A percentile compares a stretch with the other conserved stretches of the same genome.
phyloP scores from a whole-genome alignment of 2,888 invertebrate genomes.

The Reticulitermes lucifugus region DNA sequence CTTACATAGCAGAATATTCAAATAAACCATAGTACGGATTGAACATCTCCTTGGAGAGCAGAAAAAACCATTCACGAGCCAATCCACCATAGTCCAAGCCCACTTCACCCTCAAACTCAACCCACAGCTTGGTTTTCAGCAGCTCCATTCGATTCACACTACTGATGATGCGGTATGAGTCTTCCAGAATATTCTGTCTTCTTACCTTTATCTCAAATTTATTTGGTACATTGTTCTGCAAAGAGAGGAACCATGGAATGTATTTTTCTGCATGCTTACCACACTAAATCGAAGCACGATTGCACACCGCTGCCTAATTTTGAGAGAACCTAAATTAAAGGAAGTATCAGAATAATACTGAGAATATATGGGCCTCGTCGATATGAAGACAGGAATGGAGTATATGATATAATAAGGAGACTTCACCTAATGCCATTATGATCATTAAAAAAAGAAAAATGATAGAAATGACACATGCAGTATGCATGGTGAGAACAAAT shows the following conservation, averaged over 20 bases:
- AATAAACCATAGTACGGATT: conserved; percentile 99
- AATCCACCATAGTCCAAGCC: conserved; percentile 97
- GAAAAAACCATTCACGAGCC: conserved; percentile 98
- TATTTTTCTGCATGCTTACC: no score
- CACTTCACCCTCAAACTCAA: conserved; percentile 98
- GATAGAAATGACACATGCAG: no score
- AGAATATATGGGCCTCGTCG: no score
- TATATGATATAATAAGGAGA: no score
- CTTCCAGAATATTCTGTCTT: conserved; percentile 93
- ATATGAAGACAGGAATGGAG: no score
- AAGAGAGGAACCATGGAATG: background rate
- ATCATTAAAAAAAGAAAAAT: no score
- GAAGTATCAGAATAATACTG: no score
- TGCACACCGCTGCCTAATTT: no score
- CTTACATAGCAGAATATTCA: conserved; percentile 98
- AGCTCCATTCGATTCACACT: conserved; percentile 90
- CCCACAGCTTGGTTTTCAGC: conserved; percentile 97
- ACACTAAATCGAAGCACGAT: no score
- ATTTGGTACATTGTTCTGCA: conserved; percentile 93
- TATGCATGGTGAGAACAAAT: no score
- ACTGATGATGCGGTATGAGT: conserved; percentile 95
- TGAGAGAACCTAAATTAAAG: no score
- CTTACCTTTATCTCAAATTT: conserved; percentile 97
- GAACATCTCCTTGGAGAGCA: conserved; percentile 99
- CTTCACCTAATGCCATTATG: no score